Base-by-base conservation (phyloP, 2,113 vertebrate genomes). In the Lanius collurio region DNA sequence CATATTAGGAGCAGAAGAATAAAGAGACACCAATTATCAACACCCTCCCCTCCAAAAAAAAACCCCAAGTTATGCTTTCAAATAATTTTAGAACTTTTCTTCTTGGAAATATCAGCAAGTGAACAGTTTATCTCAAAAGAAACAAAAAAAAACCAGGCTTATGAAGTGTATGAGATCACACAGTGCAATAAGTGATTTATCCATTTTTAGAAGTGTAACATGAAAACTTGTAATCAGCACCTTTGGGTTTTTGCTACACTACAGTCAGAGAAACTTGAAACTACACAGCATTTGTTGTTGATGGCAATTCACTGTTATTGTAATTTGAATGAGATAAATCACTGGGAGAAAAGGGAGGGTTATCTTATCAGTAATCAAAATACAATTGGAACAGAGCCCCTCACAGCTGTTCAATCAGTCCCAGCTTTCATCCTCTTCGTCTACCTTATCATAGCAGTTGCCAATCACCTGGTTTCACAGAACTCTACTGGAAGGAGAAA, bases 361-460 rank as follows among this genome's bases (percentile, higher is more conserved):
- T 92, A 97, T 96, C 93, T 97, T 97, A 97, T 93, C 96, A 73
- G 73, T 94, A 83, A 97, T 97, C 97, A 94, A 91, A 95, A 95
- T 82, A 89, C 79, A 96, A 93, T 95, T 94, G 92, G 75, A 96
- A 88, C 49, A 80, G 77, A 86, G 70, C 56, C 89, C 73, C 91
- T 97, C 96, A 95, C 94, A 95, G 92, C 83, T 97, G 96, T 95
- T 95, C 95, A 93, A 91, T 94, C 90, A 90, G 71, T 64, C 75
- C 73, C 13, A 96, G 91, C 91, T 97, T 96, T 96, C 95, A 93
- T 90, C 92, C 68, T 84, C 70, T 87, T 60, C 64, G 3, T 87
- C 85, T 59, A 80, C 81, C 73, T 97, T 97, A 96, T 75, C 82
- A 50, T 89, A 95, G 95, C 93, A 94, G 68, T 76, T 94, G 95